A percentile compares a stretch with the other conserved stretches of the same genome.
Conservation (phyloP, 2,113 vertebrate species). For the Xerus inauris region DNA sequence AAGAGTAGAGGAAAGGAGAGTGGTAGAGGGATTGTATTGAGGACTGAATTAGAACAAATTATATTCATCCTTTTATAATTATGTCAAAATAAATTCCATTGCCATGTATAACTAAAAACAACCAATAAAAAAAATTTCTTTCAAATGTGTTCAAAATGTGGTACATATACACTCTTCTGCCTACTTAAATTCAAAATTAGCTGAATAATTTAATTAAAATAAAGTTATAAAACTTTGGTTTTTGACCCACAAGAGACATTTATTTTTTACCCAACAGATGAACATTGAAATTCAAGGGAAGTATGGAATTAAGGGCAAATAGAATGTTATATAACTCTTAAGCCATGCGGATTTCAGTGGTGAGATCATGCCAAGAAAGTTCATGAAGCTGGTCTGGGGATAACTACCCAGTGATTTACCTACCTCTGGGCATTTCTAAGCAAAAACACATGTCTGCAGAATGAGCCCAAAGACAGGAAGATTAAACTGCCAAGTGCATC, state of each 20-base stretch:
- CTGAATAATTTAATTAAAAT: conserved; percentile 69
- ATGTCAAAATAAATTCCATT: too few relatives aligned
- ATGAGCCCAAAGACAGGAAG: conserved; percentile 64
- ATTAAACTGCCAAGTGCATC: neutral
- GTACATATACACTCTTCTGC: conserved; percentile 45
- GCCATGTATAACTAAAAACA: too few relatives aligned
- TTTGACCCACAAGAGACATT: conserved; percentile 46
- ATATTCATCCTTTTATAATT: too few relatives aligned
- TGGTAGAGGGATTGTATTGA: too few relatives aligned
- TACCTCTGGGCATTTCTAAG: conserved; percentile 84
- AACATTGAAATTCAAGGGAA: conserved; percentile 81
- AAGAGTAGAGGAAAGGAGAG: too few relatives aligned
- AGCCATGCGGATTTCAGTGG: conserved; percentile 86
- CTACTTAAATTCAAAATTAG: conserved; percentile 63
- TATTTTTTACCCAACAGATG: conserved; percentile 69
- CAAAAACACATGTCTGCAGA: conserved; percentile 83
- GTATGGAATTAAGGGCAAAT: conserved; percentile 82
- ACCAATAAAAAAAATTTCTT: neutral
- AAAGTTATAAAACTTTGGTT: conserved; percentile 63
- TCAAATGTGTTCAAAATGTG: conserved; percentile 48
- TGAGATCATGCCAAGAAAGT: conserved; percentile 86
- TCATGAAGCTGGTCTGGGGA: conserved; percentile 79
- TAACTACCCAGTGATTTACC: conserved; percentile 82
- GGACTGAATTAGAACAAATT: too few relatives aligned
- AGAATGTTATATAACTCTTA: conserved; percentile 85